A percentile compares a stretch with the other conserved stretches of the same genome.
Conservation (phyloP, 2,797 vertebrate genomes). For the Coracias cyanogaster region DNA sequence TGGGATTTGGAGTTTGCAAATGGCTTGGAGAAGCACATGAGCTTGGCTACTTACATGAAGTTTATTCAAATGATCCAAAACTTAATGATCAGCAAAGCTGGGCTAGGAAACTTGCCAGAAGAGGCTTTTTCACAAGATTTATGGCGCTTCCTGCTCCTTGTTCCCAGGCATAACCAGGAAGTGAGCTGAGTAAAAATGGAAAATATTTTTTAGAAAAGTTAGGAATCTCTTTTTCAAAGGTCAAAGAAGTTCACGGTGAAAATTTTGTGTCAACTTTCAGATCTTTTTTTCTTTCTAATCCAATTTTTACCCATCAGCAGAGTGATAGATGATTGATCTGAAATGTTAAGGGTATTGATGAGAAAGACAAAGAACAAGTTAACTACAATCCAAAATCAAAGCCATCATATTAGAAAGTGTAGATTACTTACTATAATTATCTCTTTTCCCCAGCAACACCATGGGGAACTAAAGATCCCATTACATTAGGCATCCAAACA, state of each 20-base stretch:
- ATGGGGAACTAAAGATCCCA: not conserved
- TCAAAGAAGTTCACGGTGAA: not conserved
- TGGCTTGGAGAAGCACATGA: conserved; percentile 17
- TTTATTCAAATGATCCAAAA: conserved; percentile 38
- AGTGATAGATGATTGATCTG: not conserved
- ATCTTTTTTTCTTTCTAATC: not conserved
- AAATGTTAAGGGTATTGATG: not conserved
- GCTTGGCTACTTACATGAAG: conserved; percentile 9
- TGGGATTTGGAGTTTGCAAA: conserved; percentile 9
- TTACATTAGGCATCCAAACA: not conserved
- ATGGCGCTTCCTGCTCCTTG: conserved; percentile 54
- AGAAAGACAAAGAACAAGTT: conserved; percentile 17
- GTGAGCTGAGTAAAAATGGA: conserved; percentile 42
- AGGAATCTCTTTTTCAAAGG: conserved; percentile 27
- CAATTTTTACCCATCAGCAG: not conserved
- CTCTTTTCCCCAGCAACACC: not conserved
- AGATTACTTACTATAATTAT: not conserved
- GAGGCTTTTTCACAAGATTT: conserved; percentile 61
- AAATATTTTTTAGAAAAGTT: conserved; percentile 40
- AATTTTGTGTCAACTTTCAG: not conserved
- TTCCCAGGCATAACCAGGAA: conserved; percentile 65
- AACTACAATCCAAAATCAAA: not conserved
- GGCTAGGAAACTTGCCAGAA: conserved; percentile 55
- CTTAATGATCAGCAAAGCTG: conserved; percentile 60
- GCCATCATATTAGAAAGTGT: not conserved